A percentile compares a stretch with the other conserved stretches of the same genome.
Conservation (phyloP, 2,113 vertebrate species). For the Neoarius graeffei region DNA sequence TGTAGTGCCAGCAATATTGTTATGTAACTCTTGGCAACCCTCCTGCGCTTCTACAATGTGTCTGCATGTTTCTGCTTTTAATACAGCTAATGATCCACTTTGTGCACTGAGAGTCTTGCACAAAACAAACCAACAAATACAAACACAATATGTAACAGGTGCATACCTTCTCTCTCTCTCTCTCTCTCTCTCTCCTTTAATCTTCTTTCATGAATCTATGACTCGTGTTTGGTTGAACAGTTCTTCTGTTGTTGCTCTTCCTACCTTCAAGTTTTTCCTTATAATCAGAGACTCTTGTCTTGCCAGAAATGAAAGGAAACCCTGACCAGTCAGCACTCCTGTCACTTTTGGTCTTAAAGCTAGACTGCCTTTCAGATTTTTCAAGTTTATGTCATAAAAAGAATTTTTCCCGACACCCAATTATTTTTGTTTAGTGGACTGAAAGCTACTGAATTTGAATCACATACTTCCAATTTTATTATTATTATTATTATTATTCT, state of each 20-base stretch:
- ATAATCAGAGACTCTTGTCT: background rate
- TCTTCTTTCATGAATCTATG: background rate
- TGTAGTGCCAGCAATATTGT: background rate
- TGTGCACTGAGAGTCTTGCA: background rate
- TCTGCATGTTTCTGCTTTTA: background rate
- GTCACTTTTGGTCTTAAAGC: background rate
- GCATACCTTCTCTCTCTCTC: background rate
- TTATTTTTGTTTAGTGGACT: too few species aligned
- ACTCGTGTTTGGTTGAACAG: background rate
- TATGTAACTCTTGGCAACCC: constrained; percentile 5
- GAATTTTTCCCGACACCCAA: too few species aligned
- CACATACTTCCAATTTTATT: too few species aligned
- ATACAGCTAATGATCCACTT: constrained; percentile 9
- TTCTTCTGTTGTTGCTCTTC: background rate
- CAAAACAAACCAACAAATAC: background rate
- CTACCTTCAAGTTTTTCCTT: background rate
- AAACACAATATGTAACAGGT: constrained; percentile 7
- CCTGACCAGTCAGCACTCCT: constrained; percentile 5
- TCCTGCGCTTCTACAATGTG: background rate
- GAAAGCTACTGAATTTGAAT: too few species aligned
- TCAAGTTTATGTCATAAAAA: too few species aligned
- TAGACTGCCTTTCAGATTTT: too few species aligned
- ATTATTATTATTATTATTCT: too few species aligned
- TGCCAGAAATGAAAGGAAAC: background rate
- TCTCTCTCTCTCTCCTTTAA: background rate